Percentiles rank a stretch among this genome's conserved stretches.
These are phyloP conservation scores for Anableps anableps DNA, from an alignment of 2,797 vertebrate genomes.

Conservation along the genomic window DNA sequence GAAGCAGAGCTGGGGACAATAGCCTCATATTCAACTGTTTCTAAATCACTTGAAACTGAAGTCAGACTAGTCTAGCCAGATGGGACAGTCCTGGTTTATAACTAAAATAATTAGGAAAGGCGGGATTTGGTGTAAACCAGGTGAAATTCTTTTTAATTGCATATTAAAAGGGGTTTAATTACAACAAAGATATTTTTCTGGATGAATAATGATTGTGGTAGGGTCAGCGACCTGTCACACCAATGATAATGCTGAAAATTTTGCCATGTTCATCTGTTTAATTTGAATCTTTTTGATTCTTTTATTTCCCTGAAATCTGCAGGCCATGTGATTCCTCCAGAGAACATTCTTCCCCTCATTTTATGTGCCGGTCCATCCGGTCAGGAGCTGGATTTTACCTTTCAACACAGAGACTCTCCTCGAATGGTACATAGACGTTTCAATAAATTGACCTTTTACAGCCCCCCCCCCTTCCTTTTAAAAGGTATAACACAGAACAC, in stretches of 20 bases:
- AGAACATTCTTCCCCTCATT: conserved; percentile 92
- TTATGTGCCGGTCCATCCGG: conserved; percentile 91
- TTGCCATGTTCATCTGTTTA: neutral
- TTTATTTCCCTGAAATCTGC: conserved; percentile 1
- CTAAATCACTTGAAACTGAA: neutral
- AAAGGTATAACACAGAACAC: too few relatives aligned
- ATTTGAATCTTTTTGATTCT: neutral
- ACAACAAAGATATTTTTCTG: neutral
- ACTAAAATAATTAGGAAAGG: neutral
- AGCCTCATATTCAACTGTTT: neutral
- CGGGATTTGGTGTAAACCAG: neutral
- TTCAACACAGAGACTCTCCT: conserved; percentile 89
- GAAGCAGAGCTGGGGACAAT: neutral
- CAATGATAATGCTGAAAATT: neutral
- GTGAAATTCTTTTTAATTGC: neutral
- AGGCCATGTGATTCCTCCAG: conserved; percentile 96
- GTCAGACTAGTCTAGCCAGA: neutral
- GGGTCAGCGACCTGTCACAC: neutral
- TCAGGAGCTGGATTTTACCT: conserved; percentile 94
- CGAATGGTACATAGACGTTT: conserved; percentile 81
- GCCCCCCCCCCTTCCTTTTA: too few relatives aligned
- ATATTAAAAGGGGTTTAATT: neutral
- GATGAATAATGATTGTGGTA: neutral
- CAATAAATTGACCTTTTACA: neutral
- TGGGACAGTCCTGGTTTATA: neutral